Percentiles rank a stretch among this genome's conserved stretches.
These are phyloP conservation scores for Sitta europaea DNA, from an alignment of 2,113 vertebrate species.

Conservation along the genomic window DNA sequence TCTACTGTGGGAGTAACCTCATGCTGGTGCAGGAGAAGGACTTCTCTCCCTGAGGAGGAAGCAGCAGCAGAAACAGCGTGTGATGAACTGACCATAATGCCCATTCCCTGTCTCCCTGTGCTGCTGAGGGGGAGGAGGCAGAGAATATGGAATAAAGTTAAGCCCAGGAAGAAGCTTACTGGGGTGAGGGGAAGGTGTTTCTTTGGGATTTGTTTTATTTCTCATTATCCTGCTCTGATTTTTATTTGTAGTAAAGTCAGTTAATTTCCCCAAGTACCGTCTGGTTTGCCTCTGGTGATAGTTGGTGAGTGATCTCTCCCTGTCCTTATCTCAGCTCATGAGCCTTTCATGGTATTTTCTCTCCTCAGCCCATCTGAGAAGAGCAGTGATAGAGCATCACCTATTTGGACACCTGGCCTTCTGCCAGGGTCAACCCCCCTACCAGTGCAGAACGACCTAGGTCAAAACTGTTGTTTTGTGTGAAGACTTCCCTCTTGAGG, in stretches of 20 bases:
- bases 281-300: not conserved
- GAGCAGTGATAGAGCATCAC: not conserved
- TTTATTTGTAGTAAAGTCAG: not conserved
- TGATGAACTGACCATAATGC: fast-evolving
- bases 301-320: not conserved
- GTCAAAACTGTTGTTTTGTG: not conserved
- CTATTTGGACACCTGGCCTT: not conserved
- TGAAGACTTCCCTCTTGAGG: not conserved
- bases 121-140: not conserved
- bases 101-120: not conserved
- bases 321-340: not conserved
- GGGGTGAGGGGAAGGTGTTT: not conserved
- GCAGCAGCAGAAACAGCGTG: not conserved
- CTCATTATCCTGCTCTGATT: not conserved
- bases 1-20: not conserved
- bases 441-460: fast-evolving
- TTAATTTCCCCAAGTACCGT: not conserved
- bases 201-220: not conserved
- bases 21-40: not conserved
- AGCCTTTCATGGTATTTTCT: not conserved
- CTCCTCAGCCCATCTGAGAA: not conserved
- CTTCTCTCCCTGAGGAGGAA: not conserved
- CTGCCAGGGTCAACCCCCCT: not conserved
- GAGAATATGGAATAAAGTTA: not conserved
- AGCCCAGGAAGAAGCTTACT: not conserved